phyloP scores from a whole-genome alignment of 2,888 invertebrate species.

The Rhaphigaster nebulosa region DNA sequence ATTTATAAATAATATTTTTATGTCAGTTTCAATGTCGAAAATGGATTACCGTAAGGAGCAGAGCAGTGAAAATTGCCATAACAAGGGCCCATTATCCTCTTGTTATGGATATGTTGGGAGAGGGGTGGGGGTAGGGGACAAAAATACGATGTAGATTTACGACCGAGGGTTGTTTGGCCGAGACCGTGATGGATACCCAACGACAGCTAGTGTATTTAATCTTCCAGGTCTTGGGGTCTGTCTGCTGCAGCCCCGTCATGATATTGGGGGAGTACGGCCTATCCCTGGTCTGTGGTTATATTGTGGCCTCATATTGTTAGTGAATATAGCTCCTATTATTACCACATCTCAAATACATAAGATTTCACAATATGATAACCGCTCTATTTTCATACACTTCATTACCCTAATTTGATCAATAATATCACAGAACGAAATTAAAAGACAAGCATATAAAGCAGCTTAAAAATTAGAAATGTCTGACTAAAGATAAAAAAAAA shows the following conservation, averaged over 20 bases:
- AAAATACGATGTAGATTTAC: constrained; percentile 23
- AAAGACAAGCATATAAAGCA: no score
- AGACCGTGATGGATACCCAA: neutral
- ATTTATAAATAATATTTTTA: neutral
- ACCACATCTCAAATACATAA: neutral
- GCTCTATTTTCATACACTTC: neutral
- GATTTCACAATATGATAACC: neutral
- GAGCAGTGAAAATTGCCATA: neutral
- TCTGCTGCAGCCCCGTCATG: neutral
- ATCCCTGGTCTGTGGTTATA: neutral
- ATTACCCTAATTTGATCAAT: neutral
- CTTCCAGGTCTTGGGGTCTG: constrained; percentile 7
- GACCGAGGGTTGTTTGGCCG: neutral
- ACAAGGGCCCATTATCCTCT: neutral
- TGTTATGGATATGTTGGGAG: neutral
- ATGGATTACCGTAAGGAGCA: neutral
- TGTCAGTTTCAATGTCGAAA: neutral
- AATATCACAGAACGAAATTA: no score
- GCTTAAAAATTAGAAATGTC: no score
- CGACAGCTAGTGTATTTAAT: constrained; percentile 28
- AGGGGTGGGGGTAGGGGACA: neutral
- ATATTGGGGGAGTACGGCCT: neutral
- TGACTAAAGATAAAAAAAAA: no score
- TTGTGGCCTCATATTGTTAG: neutral
- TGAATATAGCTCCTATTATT: neutral